Percentiles rank a stretch among this genome's conserved stretches.
These are phyloP conservation scores for Astyanax mexicanus DNA, from an alignment of 2,797 vertebrate species.

Conservation along the genomic window DNA sequence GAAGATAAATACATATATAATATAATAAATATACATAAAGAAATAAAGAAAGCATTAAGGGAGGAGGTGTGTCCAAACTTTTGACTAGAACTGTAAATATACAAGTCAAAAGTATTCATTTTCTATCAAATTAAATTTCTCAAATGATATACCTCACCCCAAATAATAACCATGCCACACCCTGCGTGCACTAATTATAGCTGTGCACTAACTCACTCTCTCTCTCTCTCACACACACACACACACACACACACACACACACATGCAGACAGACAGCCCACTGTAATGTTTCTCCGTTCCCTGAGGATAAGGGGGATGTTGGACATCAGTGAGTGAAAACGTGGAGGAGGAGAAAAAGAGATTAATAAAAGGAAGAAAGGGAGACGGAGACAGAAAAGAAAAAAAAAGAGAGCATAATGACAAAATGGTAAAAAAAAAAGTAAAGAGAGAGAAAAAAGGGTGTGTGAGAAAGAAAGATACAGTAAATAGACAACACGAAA, in stretches of 20 bases:
- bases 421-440: neutral
- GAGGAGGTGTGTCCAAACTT: too few relatives aligned
- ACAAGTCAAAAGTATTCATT: neutral
- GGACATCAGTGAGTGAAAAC: constrained; percentile 20
- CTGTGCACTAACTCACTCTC: too few relatives aligned
- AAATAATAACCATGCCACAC: constrained; percentile 40
- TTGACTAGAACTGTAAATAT: too few relatives aligned
- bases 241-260: constrained; percentile 15
- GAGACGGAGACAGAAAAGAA: neutral
- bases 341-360: constrained; percentile 10
- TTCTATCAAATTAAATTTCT: constrained; percentile 31
- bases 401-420: neutral
- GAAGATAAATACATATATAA: too few relatives aligned
- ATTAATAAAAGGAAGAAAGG: neutral
- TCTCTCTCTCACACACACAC: constrained; percentile 20
- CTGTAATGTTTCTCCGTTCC: constrained; percentile 37
- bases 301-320: constrained; percentile 30
- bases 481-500: neutral
- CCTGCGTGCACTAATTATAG: constrained; percentile 51
- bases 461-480: neutral
- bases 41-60: too few relatives aligned
- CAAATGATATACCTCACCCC: constrained; percentile 38
- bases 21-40: too few relatives aligned
- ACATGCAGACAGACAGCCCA: constrained; percentile 26
- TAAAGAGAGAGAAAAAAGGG: neutral